Evolutionary conservation across 2,888 invertebrate genomes (phyloP).

Genomic region (Hyppa rectilinea): DNA sequence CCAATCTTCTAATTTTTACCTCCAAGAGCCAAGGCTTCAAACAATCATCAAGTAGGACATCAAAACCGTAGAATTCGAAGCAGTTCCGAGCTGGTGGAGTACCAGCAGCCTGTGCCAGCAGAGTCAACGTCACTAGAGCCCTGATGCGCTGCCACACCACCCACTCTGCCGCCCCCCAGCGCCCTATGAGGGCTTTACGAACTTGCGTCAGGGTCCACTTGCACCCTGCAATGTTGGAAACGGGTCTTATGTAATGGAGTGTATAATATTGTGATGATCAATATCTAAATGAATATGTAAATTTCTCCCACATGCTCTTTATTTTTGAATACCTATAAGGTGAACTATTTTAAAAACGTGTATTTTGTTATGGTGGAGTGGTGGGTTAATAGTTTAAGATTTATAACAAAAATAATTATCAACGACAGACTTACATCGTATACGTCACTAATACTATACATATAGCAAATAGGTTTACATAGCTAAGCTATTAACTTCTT

Average conservation of each 20-base stretch:
- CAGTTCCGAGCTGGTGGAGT: conserved; percentile 94
- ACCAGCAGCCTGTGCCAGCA: conserved; percentile 93
- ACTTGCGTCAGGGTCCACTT: conserved; percentile 96
- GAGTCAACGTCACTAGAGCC: conserved; percentile 93
- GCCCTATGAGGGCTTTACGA: conserved; percentile 92
- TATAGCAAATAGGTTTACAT: too few relatives aligned
- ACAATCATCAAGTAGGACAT: conserved; percentile 95
- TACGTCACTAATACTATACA: too few relatives aligned
- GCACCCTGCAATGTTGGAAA: conserved; percentile 90
- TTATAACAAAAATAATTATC: too few relatives aligned
- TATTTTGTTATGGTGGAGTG: too few relatives aligned
- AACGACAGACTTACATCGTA: too few relatives aligned
- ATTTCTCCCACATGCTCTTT: too few relatives aligned
- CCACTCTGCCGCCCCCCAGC: conserved; percentile 94
- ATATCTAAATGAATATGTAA: too few relatives aligned
- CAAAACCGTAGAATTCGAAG: conserved; percentile 98
- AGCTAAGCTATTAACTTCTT: too few relatives aligned
- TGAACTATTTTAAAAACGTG: too few relatives aligned
- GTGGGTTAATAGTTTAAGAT: too few relatives aligned
- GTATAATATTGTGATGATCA: too few relatives aligned
- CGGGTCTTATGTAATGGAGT: conserved; percentile 9
- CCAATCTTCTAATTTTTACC: conserved; percentile 84
- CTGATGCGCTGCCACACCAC: conserved; percentile 95
- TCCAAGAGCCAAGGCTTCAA: conserved; percentile 97
- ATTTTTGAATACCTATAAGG: too few relatives aligned